A percentile compares a stretch with the other conserved stretches of the same genome.
Conservation (phyloP, 2,113 vertebrate genomes). For the Percopsis transmontana region DNA sequence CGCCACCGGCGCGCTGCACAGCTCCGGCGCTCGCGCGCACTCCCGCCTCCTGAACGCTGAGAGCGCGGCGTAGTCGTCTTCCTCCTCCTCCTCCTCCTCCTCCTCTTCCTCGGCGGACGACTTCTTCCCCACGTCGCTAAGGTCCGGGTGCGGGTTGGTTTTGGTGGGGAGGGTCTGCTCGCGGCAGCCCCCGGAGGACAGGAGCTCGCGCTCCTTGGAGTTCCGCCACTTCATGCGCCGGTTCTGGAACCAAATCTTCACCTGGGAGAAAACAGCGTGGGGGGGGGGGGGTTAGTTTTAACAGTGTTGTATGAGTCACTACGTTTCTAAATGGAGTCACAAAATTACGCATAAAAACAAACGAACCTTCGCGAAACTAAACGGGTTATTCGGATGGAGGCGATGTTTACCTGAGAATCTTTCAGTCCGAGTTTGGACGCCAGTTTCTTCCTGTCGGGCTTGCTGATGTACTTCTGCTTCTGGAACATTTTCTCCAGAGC, state of each 20-base stretch:
- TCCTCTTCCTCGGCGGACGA: constrained; percentile 80
- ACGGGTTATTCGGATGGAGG: not conserved
- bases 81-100: constrained; percentile 67
- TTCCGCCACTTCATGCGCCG: constrained; percentile 99
- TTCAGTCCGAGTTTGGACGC: constrained; percentile 93
- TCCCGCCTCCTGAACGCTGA: constrained; percentile 42
- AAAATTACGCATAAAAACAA: not conserved
- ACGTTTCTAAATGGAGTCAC: not conserved
- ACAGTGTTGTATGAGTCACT: not conserved
- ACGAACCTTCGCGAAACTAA: too few species aligned
- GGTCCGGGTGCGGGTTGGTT: constrained; percentile 96
- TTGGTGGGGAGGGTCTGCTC: constrained; percentile 97
- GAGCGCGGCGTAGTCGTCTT: not conserved
- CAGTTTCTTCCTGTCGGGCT: constrained; percentile 94
- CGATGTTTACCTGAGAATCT: constrained; percentile 88
- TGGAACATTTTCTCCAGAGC: constrained; percentile 99
- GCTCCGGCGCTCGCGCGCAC: constrained; percentile 46
- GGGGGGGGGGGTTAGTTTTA: too few species aligned
- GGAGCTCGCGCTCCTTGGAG: constrained; percentile 94
- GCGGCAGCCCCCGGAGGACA: constrained; percentile 93
- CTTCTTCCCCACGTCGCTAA: constrained; percentile 94
- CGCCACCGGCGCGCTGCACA: constrained; percentile 61
- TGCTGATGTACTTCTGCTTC: constrained; percentile 99
- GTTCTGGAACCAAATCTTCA: constrained; percentile 99
- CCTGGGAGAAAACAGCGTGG: constrained; percentile 72